Evolutionary conservation across 1,140 invertebrate genomes (phyloP), one percentile per base, ranked within the genome.

Genomic region (Eubasilissa regina): DNA sequence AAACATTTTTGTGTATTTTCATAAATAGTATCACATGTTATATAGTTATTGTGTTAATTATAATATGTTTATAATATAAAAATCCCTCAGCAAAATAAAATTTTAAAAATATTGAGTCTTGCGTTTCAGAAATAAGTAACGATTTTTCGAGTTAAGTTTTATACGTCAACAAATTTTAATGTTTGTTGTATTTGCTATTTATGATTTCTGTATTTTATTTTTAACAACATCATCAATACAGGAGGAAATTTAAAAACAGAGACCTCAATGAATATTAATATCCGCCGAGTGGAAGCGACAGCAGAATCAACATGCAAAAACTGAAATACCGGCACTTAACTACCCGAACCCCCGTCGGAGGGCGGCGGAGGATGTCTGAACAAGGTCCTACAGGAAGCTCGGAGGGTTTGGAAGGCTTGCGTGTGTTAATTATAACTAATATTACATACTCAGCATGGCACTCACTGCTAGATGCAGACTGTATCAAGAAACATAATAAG

Each of bases 241-340:
- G 45, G 35, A 45, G 77, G 77, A 78, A 78, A 78, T 78, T 35
- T 78, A 70, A 70, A 78, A 78, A 78, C 77, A 76, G 64, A 19
- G 45, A 45, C 51, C 62, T 15, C 53, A 15, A 80, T 80, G 78
- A 80, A 80, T 80, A 80, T 80, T 80, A 80, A 80, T 75, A 48
- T 8, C 10, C 21, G 13, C 15, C 13, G 43, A 60, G 55, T 60
- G 43, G 73, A 7, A 44, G 78, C 45, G 58, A 51, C 43, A 60
- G 21, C n/a, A 70, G 45, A 60, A 75, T 75, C 70, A 73, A 68
- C 70, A 75, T 76, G 70, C 60, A 80, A 76, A 79, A 80, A 80
- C 56, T 77, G 53, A 62, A 48, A 58, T 70, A 43, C 44, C n/a
- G 62, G 47, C 25, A 51, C 72, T 66, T 72, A 75, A 21, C 51